Conservation (phyloP, 2,888 invertebrate species). For the Drosophila neutralis region DNA sequence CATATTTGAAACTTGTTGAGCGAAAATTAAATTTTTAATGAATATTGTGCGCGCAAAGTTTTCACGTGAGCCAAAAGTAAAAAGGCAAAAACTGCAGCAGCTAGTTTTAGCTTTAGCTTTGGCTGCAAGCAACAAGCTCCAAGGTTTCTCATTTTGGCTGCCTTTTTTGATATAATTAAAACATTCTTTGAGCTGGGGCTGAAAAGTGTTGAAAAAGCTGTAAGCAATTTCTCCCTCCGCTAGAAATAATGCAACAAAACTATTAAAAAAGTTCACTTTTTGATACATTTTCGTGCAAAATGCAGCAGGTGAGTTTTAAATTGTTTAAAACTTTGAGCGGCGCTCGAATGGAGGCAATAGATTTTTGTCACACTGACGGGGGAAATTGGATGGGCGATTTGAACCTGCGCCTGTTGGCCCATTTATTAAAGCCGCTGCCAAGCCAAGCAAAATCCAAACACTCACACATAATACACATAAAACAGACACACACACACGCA, state of each 20-base stretch:
- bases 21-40: constrained; percentile 78
- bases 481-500: not conserved
- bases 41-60: constrained; percentile 69
- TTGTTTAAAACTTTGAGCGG: constrained; percentile 5
- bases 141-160: constrained; percentile 29
- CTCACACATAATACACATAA: constrained; percentile 1
- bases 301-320: constrained; percentile 16
- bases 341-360: constrained; percentile 28
- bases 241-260: constrained; percentile 37
- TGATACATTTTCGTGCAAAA: constrained; percentile 6
- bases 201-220: constrained; percentile 66
- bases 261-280: constrained; percentile 40
- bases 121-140: not conserved
- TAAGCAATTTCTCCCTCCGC: constrained; percentile 33
- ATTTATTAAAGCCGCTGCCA: constrained; percentile 48
- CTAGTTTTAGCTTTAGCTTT: constrained; percentile 16
- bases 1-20: constrained; percentile 72
- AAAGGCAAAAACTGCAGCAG: constrained; percentile 12
- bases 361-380: constrained; percentile 3
- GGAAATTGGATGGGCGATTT: not conserved
- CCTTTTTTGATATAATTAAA: constrained; percentile 79
- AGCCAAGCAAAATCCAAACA: constrained; percentile 31
- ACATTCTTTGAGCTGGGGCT: constrained; percentile 66
- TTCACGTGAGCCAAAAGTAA: constrained; percentile 40
- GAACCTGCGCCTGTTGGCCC: constrained; percentile 29